These are phyloP conservation scores for Allobates femoralis DNA, from an alignment of 2,797 vertebrate genomes.

Conservation along the genomic window DNA sequence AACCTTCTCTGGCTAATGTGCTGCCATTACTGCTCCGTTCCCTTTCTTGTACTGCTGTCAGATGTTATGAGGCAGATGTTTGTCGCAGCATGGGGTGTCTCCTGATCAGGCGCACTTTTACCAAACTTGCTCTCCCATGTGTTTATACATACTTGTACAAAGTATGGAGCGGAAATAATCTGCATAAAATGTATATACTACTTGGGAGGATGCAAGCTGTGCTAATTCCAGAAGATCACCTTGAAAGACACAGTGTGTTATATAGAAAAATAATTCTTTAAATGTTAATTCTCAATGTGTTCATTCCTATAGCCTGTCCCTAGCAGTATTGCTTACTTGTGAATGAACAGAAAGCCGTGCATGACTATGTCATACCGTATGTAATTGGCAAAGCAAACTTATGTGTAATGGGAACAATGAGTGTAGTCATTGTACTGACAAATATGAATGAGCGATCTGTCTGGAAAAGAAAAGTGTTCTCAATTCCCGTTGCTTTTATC, in stretches of 20 bases:
- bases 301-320: neutral
- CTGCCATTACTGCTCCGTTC: neutral
- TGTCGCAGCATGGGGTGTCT: constrained; percentile 8
- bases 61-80: neutral
- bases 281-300: neutral
- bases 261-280: neutral
- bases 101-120: neutral
- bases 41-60: neutral
- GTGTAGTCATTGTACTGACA: neutral
- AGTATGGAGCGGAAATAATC: neutral
- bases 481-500: neutral
- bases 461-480: neutral
- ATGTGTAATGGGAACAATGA: constrained; percentile 16
- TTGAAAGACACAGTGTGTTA: neutral
- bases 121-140: neutral
- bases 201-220: neutral
- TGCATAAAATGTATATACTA: neutral
- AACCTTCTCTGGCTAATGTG: neutral
- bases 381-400: constrained; percentile 21
- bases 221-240: neutral
- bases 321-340: neutral
- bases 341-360: constrained; percentile 6
- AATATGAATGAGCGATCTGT: constrained; percentile 24
- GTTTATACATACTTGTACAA: neutral
- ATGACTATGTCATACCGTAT: neutral